Conservation (phyloP, 2,113 vertebrate species). For the Platysteira castanea region DNA sequence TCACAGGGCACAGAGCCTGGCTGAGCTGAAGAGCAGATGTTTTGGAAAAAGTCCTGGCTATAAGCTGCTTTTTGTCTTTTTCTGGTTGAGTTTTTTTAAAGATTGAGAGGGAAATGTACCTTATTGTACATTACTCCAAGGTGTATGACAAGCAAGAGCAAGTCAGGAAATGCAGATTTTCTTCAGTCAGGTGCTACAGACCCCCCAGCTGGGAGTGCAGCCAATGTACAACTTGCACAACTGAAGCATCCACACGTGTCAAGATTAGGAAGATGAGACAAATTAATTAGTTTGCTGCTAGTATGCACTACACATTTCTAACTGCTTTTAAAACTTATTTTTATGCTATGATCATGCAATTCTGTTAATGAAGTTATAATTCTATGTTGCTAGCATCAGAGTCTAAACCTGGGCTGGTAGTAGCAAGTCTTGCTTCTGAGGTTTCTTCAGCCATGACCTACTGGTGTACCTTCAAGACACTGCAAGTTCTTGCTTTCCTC, state of each 20-base stretch:
- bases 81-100: neutral
- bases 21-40: conserved; percentile 18
- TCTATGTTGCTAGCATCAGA: neutral
- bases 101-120: neutral
- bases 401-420: neutral
- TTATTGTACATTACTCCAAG: neutral
- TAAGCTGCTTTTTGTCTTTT: neutral
- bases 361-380: neutral
- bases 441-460: neutral
- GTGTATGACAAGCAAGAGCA: neutral
- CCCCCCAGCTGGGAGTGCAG: neutral
- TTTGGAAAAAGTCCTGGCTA: neutral
- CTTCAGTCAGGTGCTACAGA: neutral
- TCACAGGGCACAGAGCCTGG: neutral
- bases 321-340: neutral
- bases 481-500: neutral
- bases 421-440: neutral
- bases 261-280: neutral
- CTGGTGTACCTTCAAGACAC: neutral
- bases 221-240: neutral
- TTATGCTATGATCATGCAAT: neutral
- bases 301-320: neutral
- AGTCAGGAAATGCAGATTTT: neutral
- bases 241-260: neutral
- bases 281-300: neutral